phyloP scores from a whole-genome alignment of 2,888 invertebrate species.

The Phragmatobia fuliginosa region DNA sequence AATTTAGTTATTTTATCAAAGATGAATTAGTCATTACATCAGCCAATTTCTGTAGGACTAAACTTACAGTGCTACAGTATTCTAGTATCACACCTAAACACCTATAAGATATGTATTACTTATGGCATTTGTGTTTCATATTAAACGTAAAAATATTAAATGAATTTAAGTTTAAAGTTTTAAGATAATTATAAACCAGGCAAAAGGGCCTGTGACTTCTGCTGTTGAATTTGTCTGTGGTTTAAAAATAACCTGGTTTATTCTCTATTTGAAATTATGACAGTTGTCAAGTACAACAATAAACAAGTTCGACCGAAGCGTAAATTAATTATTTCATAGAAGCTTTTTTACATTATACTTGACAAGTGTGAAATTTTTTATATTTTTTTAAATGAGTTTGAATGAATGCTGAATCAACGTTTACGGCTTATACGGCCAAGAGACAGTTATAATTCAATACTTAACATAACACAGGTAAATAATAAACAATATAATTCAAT shows the following conservation, averaged over 20 bases:
- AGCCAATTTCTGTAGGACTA: neutral
- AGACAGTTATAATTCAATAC: conserved; percentile 27
- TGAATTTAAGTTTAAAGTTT: neutral
- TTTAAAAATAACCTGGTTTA: conserved; percentile 31
- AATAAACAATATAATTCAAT: neutral
- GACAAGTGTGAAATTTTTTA: neutral
- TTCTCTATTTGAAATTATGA: conserved; percentile 50
- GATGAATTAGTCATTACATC: neutral
- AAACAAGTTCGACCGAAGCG: conserved; percentile 33
- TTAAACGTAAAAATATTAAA: neutral
- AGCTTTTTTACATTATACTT: conserved; percentile 4
- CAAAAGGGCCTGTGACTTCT: neutral
- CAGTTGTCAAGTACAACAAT: conserved; percentile 32
- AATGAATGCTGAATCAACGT: conserved; percentile 23
- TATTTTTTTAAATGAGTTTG: conserved; percentile 8
- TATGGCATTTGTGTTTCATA: neutral
- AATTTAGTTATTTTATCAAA: neutral
- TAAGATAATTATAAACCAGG: neutral
- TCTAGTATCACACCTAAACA: neutral
- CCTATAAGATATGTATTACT: neutral
- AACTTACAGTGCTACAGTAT: neutral
- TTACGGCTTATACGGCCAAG: conserved; percentile 16
- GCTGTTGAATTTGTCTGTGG: conserved; percentile 42
- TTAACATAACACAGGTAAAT: conserved; percentile 32
- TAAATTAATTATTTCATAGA: conserved; percentile 15